Conservation (phyloP, 2,797 vertebrate species). For the Gorsachius magnificus region DNA sequence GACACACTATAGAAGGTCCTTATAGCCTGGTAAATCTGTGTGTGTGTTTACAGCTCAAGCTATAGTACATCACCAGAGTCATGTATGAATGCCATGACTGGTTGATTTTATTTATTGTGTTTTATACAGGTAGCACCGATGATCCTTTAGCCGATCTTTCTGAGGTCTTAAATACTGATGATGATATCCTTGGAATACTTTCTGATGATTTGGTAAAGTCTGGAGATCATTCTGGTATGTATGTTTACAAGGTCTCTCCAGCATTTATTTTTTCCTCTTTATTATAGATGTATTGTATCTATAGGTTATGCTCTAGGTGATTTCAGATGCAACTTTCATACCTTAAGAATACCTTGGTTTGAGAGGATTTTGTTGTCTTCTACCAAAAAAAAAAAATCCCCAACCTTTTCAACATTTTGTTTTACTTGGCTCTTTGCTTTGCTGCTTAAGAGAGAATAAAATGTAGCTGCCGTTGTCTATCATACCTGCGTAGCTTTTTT, state of each 20-base stretch:
- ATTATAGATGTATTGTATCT: not conserved
- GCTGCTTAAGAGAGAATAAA: slow-evolving; percentile 43
- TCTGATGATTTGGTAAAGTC: slow-evolving; percentile 92
- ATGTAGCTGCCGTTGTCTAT: slow-evolving; percentile 52
- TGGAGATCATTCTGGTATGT: slow-evolving; percentile 89
- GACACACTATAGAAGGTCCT: not conserved
- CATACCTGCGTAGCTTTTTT: slow-evolving; percentile 58
- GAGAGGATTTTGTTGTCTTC: not conserved
- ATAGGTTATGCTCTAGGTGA: not conserved
- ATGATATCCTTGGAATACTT: slow-evolving; percentile 97
- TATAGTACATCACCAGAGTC: not conserved
- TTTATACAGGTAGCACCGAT: slow-evolving; percentile 83
- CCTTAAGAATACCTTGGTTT: not conserved
- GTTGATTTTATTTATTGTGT: not conserved
- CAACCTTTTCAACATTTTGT: not conserved
- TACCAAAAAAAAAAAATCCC: not conserved
- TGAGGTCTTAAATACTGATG: slow-evolving; percentile 94
- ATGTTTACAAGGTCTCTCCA: not conserved
- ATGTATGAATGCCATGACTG: not conserved
- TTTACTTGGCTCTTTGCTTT: slow-evolving; percentile 53
- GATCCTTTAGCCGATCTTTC: slow-evolving; percentile 95
- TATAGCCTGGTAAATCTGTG: not conserved
- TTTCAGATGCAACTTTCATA: not conserved
- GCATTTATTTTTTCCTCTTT: not conserved
- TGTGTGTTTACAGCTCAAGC: not conserved